Base-by-base conservation (phyloP, 2,797 vertebrate genomes). In the Sebastes jordani region DNA sequence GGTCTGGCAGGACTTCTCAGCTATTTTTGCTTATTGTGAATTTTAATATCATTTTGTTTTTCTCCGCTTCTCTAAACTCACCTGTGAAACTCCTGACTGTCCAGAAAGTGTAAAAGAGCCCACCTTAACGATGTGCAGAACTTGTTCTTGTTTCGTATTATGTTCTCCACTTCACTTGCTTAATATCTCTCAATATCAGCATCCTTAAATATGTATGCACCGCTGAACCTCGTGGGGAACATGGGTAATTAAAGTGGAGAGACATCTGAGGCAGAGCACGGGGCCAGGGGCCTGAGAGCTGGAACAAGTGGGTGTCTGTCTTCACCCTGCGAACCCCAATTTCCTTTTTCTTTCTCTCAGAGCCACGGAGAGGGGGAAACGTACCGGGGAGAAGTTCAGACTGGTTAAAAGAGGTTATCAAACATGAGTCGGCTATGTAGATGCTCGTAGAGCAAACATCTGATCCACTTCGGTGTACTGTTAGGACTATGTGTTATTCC, bases 141-240 rank as follows among this genome's bases (percentile, higher is more conserved):
- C n/a, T 63, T 73, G 55, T 14, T 56, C 38, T 42, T 56, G 29
- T 68, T 61, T 34, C 4, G 1, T 58, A 36, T 68, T 86, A 81
- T 69, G 42, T 61, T 52, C 72, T 61, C 23, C 4, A 1, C 34
- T 80, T 74, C 70, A 3, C 77, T 67, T 29, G 36, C 16, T 64
- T 80, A 80, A 81, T 71, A 74, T 78, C 71, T 62, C 76, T 83
- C 70, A 85, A 78, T 86, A 85, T 81, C 76, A 82, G 79, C 71
- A 67, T 72, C 58, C 79, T 90, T 80, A 89, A 89, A 90, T 88
- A 92, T 92, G 67, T 13, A 89, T 71, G 77, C 10, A 3, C 25
- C 52, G 0, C 67, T 29, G 70, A 72, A 23, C 3, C 74, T 87
- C 56, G 4, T 22, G 69, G 79, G 75, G 78, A 63, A 62, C 52